Evolutionary conservation across 2,797 vertebrate genomes (phyloP).

Genomic region (Cyclopterus lumpus): DNA sequence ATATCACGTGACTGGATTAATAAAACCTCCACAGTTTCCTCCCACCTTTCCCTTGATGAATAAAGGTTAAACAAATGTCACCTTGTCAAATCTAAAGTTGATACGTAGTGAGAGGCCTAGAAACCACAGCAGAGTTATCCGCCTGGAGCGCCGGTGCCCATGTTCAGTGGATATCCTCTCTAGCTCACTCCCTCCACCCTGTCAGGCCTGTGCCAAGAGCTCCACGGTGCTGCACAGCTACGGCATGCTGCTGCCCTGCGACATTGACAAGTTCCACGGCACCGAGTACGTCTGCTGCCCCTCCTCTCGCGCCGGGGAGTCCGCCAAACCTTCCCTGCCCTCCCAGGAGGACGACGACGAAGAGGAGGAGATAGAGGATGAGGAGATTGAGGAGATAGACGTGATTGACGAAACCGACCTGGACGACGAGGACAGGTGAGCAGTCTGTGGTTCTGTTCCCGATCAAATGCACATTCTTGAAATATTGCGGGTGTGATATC

Average conservation of each 20-base stretch:
- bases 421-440: constrained; percentile 78
- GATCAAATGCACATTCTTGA: constrained; percentile 24
- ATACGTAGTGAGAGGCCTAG: neutral
- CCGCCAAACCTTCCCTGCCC: constrained; percentile 71
- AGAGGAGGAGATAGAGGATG: constrained; percentile 86
- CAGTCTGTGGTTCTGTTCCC: constrained; percentile 14
- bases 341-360: constrained; percentile 83
- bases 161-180: neutral
- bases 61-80: constrained; percentile 18
- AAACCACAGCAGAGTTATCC: neutral
- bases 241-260: constrained; percentile 96
- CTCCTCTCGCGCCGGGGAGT: constrained; percentile 73
- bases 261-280: constrained; percentile 93
- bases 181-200: neutral
- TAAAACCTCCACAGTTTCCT: neutral
- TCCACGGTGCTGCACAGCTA: constrained; percentile 93
- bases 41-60: neutral
- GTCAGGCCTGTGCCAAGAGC: constrained; percentile 90
- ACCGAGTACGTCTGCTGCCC: constrained; percentile 98
- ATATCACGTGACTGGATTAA: neutral
- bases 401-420: constrained; percentile 78
- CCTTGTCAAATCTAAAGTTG: constrained; percentile 11
- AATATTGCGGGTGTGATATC: constrained; percentile 11
- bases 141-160: neutral
- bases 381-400: constrained; percentile 84